Evolutionary conservation across 2,113 vertebrate species (phyloP), one percentile per base, ranked within the genome.

Genomic region (Prochilodus magdalenae): DNA sequence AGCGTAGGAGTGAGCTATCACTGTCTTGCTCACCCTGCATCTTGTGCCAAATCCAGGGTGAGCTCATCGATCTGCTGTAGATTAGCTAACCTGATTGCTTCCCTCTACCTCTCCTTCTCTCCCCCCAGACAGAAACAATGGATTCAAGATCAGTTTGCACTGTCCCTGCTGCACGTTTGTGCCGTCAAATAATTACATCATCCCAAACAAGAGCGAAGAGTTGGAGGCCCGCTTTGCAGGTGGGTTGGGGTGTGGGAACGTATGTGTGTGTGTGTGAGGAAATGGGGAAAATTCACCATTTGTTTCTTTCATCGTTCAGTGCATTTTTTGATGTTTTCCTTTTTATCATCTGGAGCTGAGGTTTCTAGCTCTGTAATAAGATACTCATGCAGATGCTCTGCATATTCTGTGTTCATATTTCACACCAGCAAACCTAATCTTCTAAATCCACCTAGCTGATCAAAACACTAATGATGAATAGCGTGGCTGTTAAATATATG

Each of bases 81-180:
- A 49, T 67, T 73, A 80, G 33, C 49, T 51, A 44, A 16, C 26
- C 51, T 72, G 47, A 65, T 11, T 47, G 29, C 66, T 69, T 82
- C 4, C 67, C 55, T 51, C 66, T n/a, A 7, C 63, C 62, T 71
- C 55, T 73, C 24, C 27, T n/a, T 30, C 33, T 27, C 57, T 57
- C 53, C 30, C 94, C 94, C 70, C 95, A 99, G 98, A 98, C 90
- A 96, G 96, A 90, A 99, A 99, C 91, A 96, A 95, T 87, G 98
- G 98, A 90, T 97, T 99, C 94, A 99, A 99, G 91, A 96, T 99
- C 93, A 99, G 96, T 86, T 94, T 99, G 79, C 98, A 99, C 84
- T 99, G 98, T 86, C 98, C 98, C 0, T 99, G 97, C 91, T 99
- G 98, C 86, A 99, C 98, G 3, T 99, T 99, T 10, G 95, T 99